Conservation (phyloP, 2,797 vertebrate genomes). For the Loriculus beryllinus region DNA sequence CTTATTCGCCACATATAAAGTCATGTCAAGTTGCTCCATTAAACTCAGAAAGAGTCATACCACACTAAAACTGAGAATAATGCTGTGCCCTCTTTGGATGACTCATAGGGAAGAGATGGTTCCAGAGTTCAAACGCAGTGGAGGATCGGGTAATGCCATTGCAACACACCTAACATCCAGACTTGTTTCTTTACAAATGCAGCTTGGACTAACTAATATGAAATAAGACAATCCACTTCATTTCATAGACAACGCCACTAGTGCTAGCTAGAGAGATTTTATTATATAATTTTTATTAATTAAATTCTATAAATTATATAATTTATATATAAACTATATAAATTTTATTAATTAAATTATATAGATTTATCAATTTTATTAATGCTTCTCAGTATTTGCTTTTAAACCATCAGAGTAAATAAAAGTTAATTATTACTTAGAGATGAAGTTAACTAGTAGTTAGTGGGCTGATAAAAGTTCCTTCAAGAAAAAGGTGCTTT, state of each 20-base stretch:
- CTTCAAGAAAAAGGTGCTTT: not conserved
- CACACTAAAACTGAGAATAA: not conserved
- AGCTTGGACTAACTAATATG: not conserved
- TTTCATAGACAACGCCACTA: not conserved
- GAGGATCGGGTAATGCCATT: not conserved
- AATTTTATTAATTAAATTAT: too few species aligned
- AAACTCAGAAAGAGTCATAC: not conserved
- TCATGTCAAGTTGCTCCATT: not conserved
- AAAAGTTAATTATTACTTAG: not conserved
- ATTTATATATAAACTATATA: too few species aligned
- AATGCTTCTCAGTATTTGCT: not conserved
- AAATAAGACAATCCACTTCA: not conserved
- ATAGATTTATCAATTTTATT: too few species aligned
- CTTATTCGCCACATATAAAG: not conserved
- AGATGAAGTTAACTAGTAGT: not conserved
- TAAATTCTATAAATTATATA: too few species aligned
- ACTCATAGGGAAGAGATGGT: not conserved
- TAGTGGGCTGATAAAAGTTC: not conserved
- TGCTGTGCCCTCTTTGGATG: rapidly evolving
- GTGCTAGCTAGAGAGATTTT: not conserved
- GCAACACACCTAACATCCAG: not conserved
- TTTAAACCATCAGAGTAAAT: not conserved
- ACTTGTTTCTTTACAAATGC: not conserved
- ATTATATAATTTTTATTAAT: not conserved
- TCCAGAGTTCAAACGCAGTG: not conserved